Percentiles rank a stretch among this genome's conserved stretches.
These are phyloP conservation scores for Lathronympha strigana DNA, from an alignment of 2,888 invertebrate species.

Conservation along the genomic window DNA sequence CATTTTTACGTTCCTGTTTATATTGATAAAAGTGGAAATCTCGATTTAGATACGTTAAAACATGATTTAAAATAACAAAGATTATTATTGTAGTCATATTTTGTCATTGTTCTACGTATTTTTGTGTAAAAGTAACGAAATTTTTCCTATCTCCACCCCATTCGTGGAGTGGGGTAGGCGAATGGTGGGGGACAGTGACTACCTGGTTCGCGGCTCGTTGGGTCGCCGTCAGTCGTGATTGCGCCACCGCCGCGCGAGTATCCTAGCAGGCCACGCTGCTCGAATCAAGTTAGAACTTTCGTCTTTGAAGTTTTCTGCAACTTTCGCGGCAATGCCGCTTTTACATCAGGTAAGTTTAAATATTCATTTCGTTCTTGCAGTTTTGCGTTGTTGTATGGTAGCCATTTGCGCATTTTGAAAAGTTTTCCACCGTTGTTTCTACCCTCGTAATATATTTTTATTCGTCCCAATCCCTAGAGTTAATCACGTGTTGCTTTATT, in stretches of 20 bases:
- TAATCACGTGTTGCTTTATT: background rate
- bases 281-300: constrained; percentile 48
- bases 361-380: constrained; percentile 18
- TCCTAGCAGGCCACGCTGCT: constrained; percentile 55
- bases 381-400: background rate
- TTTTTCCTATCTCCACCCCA: background rate
- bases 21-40: background rate
- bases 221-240: constrained; percentile 61
- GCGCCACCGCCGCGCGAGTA: constrained; percentile 64
- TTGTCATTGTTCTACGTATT: background rate
- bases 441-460: constrained; percentile 5
- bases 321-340: constrained; percentile 74
- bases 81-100: background rate
- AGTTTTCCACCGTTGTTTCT: background rate
- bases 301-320: constrained; percentile 57
- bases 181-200: constrained; percentile 61
- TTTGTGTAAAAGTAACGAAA: constrained; percentile 19
- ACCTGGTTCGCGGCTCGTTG: constrained; percentile 61
- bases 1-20: background rate
- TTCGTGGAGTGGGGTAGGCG: constrained; percentile 47
- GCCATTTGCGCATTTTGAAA: background rate
- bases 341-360: constrained; percentile 67
- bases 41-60: background rate
- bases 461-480: background rate
- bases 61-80: background rate